Base-by-base conservation (phyloP, 2,797 vertebrate genomes). In the Gila robusta region DNA sequence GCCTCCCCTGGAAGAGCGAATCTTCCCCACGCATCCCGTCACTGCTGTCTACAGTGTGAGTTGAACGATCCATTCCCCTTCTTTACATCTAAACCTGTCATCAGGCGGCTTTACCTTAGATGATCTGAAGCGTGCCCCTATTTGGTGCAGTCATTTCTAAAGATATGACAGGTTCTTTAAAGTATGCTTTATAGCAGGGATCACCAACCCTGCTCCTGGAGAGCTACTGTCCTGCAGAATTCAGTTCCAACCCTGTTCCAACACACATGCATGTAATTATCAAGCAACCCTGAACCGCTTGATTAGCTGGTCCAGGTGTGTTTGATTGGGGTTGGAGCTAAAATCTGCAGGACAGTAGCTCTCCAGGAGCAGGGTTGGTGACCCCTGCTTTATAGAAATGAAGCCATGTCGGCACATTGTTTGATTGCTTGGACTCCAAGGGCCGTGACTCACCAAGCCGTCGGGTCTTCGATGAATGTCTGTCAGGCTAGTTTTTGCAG, bases 1-100 rank as follows among this genome's bases (percentile, higher is more conserved):
- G 90, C 91, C 91, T 56, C 91, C 93, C 80, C 92, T 95, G 92
- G 96, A 96, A 12, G 95, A 96, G 8, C 92, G 95, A 88, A 91
- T 95, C 94, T 96, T 94, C 91, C 76, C 94, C 83, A 85, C 95
- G 78, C 96, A 95, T 91, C 90, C 95, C 86, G 91, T 96, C 84
- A 86, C 95, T 91, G 93, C 95, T 80, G 92, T 96, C 89, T 96
- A 95, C 91, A 95, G 93, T 91, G 96, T 96, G 92, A 96, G 95
- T 96, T 41, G 26, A 56, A 32, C 5, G 3, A n/a, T 76, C 59
- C 32, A 26, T 1, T 74, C 8, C 6, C 70, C 0, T 47, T 79
- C 67, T 39, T 74, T 9, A 32, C 4, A 49, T 49, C 10, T 69
- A 26, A 41, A 76, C 19, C 32, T 54, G 32, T 64, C 9, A 21